A percentile compares a stretch with the other conserved stretches of the same genome.
Conservation (phyloP, 2,797 vertebrate species). For the Pseudomugil tenellus region DNA sequence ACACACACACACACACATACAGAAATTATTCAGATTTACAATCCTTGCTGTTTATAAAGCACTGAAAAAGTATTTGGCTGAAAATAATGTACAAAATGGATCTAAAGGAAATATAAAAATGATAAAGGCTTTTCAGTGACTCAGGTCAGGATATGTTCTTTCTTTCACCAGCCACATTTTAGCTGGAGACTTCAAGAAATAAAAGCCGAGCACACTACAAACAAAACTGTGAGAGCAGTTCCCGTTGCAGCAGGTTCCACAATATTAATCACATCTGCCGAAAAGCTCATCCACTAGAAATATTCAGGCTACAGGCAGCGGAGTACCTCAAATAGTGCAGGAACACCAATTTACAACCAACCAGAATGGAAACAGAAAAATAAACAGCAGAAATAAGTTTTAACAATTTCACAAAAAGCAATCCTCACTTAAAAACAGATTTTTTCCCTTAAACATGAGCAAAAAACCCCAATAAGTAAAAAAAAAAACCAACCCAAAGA, state of each 20-base stretch:
- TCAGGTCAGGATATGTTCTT: constrained; percentile 37
- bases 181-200: constrained; percentile 31
- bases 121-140: constrained; percentile 54
- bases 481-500: constrained; percentile 48
- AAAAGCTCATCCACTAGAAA: constrained; percentile 62
- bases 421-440: constrained; percentile 19
- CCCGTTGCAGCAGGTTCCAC: constrained; percentile 33
- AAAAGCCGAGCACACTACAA: neutral
- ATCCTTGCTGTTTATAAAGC: constrained; percentile 86
- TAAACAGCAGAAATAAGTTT: no score
- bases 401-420: constrained; percentile 41
- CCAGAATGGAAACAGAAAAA: constrained; percentile 21
- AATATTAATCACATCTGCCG: constrained; percentile 35
- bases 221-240: constrained; percentile 20
- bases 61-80: constrained; percentile 85
- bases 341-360: constrained; percentile 28
- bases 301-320: constrained; percentile 3
- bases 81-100: constrained; percentile 70
- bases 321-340: constrained; percentile 25
- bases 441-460: constrained; percentile 31
- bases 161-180: constrained; percentile 20
- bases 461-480: no score
- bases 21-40: constrained; percentile 76
- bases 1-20: no score
- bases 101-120: constrained; percentile 39